Conservation (phyloP, 1,140 invertebrate genomes). For the Armadillidium nasatum region DNA sequence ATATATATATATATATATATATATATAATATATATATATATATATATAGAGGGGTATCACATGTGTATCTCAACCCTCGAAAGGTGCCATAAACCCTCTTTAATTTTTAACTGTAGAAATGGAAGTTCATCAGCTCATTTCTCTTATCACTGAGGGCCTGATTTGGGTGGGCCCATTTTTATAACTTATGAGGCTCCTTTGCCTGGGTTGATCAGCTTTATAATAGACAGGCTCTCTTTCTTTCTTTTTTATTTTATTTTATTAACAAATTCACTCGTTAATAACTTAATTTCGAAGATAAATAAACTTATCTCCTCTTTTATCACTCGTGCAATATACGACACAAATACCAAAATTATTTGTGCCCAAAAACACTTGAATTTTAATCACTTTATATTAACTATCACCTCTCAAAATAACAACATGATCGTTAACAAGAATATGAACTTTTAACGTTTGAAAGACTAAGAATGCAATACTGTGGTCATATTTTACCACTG, state of each 20-base stretch:
- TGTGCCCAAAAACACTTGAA: neutral
- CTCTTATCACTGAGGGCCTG: neutral
- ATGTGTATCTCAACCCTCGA: neutral
- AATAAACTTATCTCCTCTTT: neutral
- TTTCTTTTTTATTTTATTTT: no score
- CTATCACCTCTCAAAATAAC: neutral
- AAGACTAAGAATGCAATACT: conserved; percentile 5
- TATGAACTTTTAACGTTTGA: conserved; percentile 1
- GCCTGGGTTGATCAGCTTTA: neutral
- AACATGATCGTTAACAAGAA: conserved; percentile 10
- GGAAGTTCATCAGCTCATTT: conserved; percentile 1
- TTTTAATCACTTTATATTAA: neutral
- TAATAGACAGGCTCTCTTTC: neutral
- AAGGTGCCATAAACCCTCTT: neutral
- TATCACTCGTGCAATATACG: neutral
- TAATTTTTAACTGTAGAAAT: neutral
- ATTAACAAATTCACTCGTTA: neutral
- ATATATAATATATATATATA: no score
- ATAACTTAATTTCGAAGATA: conserved; percentile 7
- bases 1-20: no score
- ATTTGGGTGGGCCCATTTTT: neutral
- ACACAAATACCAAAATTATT: neutral
- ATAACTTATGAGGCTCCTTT: neutral
- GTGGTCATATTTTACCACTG: conserved; percentile 7
- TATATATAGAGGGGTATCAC: neutral